These are phyloP conservation scores for Pissodes strobi DNA, from an alignment of 1,140 invertebrate species.

Conservation along the genomic window DNA sequence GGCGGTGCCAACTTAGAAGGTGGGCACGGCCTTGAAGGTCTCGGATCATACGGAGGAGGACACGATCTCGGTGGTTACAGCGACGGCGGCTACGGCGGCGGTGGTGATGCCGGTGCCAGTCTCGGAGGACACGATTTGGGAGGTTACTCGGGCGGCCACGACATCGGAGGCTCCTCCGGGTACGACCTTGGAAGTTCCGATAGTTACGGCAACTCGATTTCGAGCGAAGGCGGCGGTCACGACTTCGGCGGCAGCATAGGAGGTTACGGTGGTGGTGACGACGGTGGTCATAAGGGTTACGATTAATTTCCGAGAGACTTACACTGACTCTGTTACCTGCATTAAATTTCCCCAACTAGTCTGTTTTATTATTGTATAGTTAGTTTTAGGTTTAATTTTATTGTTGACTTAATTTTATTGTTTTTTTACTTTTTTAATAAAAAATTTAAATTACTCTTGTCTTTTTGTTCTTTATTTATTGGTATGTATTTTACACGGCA, in stretches of 20 bases:
- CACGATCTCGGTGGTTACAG: constrained; percentile 21
- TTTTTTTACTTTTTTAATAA: constrained; percentile 44
- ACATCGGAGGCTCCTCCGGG: constrained; percentile 22
- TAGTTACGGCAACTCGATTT: constrained; percentile 32
- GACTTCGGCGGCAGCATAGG: constrained; percentile 40
- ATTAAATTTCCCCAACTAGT: constrained; percentile 41
- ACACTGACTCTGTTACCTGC: constrained; percentile 32
- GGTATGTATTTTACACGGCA: no score
- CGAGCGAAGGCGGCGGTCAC: constrained; percentile 37
- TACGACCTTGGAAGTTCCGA: constrained; percentile 32
- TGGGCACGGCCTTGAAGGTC: background rate
- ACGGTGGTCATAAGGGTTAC: constrained; percentile 46
- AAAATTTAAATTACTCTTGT: no score
- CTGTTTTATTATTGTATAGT: constrained; percentile 39
- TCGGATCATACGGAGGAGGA: constrained; percentile 29
- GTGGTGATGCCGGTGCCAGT: constrained; percentile 13
- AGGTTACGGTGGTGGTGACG: constrained; percentile 42
- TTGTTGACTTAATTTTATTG: constrained; percentile 30
- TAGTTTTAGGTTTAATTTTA: constrained; percentile 41
- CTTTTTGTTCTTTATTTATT: no score
- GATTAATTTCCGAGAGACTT: constrained; percentile 37
- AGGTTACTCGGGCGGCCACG: constrained; percentile 24
- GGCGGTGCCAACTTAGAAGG: background rate
- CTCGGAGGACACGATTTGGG: constrained; percentile 28
- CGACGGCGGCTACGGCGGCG: constrained; percentile 28